A percentile compares a stretch with the other conserved stretches of the same genome.
phyloP scores from a whole-genome alignment of 2,888 invertebrate species.

The Thelaira solivaga region DNA sequence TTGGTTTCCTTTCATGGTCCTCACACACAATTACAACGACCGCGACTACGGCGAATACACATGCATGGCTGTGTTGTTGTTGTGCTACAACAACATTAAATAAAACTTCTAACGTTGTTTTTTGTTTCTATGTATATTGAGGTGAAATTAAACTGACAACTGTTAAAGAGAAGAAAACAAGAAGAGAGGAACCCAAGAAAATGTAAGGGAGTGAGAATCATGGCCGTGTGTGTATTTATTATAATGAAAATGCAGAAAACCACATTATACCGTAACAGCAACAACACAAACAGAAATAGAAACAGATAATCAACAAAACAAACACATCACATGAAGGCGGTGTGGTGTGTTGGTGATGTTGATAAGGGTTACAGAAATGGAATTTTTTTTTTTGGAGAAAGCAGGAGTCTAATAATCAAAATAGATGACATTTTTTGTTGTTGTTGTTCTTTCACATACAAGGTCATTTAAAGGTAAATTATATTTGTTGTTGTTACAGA shows the following conservation, averaged over 20 bases:
- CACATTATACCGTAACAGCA: constrained; percentile 3
- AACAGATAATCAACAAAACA: not conserved
- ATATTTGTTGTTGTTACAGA: constrained; percentile 12
- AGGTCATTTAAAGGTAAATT: constrained; percentile 47
- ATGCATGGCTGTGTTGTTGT: not conserved
- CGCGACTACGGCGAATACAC: constrained; percentile 8
- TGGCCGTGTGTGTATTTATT: not conserved
- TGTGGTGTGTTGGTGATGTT: no score
- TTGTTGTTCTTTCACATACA: constrained; percentile 7
- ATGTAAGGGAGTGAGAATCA: not conserved
- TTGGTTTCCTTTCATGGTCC: constrained; percentile 27
- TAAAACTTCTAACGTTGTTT: constrained; percentile 17
- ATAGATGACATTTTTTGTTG: constrained; percentile 28
- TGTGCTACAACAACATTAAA: not conserved
- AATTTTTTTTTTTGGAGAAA: constrained; percentile 6
- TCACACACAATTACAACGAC: constrained; percentile 7
- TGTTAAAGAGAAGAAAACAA: not conserved
- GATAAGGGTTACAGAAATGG: constrained; percentile 13
- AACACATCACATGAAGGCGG: not conserved
- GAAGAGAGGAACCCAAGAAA: not conserved
- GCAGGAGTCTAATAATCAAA: not conserved
- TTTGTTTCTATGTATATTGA: constrained; percentile 12
- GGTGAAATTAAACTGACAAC: constrained; percentile 14
- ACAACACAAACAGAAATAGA: not conserved
- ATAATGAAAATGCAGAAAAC: constrained; percentile 13